Conservation (phyloP, 1,140 invertebrate genomes). For the Lepidurus couesii region DNA sequence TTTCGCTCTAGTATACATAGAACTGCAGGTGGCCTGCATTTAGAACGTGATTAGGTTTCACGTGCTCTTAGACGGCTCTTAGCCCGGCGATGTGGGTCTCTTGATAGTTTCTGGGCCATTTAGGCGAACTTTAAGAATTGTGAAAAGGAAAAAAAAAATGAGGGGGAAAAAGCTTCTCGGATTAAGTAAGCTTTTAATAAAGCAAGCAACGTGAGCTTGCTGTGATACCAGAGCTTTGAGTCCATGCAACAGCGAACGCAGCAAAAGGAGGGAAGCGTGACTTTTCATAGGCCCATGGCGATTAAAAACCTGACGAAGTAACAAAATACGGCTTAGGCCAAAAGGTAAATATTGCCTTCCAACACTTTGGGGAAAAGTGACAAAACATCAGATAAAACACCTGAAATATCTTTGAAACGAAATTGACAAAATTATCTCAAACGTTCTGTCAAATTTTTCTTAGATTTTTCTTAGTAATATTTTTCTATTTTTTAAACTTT, state of each 20-base stretch:
- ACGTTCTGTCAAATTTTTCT: background rate
- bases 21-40: no score
- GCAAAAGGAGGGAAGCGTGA: background rate
- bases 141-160: no score
- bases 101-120: no score
- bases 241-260: background rate
- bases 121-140: no score
- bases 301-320: background rate
- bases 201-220: conserved; percentile 2
- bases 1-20: no score
- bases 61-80: no score
- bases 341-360: background rate
- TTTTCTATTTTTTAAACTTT: background rate
- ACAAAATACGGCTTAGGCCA: background rate
- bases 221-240: conserved; percentile 2
- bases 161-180: background rate
- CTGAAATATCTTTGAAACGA: background rate
- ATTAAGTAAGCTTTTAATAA: conserved; percentile 20
- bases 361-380: background rate
- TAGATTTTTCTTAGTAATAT: background rate
- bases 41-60: no score
- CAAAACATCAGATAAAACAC: no score
- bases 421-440: background rate
- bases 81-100: no score
- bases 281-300: conserved; percentile 14